These are phyloP conservation scores for Siderastrea radians DNA, from an alignment of 92 coral and sea anemone species.

Conservation along the genomic window DNA sequence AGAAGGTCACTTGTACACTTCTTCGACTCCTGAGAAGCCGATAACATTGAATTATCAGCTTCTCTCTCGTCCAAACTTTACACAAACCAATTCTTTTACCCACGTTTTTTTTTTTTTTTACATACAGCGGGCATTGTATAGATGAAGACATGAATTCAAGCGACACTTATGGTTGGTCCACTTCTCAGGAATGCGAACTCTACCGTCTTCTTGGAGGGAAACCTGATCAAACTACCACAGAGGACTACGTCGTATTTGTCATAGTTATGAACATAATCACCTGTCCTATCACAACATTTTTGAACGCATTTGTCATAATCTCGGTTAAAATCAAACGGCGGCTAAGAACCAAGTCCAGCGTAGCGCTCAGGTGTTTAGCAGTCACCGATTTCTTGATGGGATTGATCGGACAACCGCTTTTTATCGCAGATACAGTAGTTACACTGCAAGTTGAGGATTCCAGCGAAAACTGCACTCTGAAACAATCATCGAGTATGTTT, in stretches of 20 bases:
- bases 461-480: not conserved
- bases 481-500: not conserved
- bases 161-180: no score
- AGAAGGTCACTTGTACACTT: no score
- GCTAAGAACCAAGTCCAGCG: not conserved
- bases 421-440: conserved; percentile 22
- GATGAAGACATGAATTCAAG: not conserved
- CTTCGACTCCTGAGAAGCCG: no score
- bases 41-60: no score
- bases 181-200: not conserved
- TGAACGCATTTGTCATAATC: not conserved
- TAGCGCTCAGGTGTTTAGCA: not conserved
- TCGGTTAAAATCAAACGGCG: not conserved
- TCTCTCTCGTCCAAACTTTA: no score
- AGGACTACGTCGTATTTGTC: not conserved
- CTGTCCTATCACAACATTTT: no score
- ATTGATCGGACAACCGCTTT: not conserved
- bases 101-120: not conserved
- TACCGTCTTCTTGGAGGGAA: not conserved
- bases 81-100: no score
- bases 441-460: conserved; percentile 49
- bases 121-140: not conserved
- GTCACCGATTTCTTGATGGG: not conserved
- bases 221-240: not conserved
- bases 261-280: no score